Base-by-base conservation (phyloP, 35 echinoderm and acorn worm species). In the Heliocidaris erythrogramma region DNA sequence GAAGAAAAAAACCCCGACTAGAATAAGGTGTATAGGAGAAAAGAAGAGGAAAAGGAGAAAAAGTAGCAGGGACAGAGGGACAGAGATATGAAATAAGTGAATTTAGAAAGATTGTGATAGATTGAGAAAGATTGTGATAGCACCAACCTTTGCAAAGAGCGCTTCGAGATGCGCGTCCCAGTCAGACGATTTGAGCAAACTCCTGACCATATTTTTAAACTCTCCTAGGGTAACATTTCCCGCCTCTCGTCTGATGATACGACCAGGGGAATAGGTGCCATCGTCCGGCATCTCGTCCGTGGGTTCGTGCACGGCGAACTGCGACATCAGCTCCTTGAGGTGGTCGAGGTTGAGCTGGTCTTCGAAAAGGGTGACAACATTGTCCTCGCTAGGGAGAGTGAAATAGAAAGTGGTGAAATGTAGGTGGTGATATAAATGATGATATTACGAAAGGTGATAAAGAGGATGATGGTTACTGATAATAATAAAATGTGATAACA, bases 281-380 rank as follows among this genome's bases (percentile, higher is more conserved):
- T 98, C 94, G 16, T 86, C 61, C 16, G 96, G 96, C 96, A 97
- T 97, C 92, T 98, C 97, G 2, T 95, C 94, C 9, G 96, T 97
- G 9, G 98, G 98, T 60, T 95, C 42, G 59, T 99, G 98, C 24
- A 49, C 61, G 53, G 94, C 96, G 92, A 99, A 99, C 95, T 95
- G 94, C 49, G 52, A 52, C 98, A 99, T 99, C 88, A 99, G 90
- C 93, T 84, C 94, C 91, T 99, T 96, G 27, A 99, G 94, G 93
- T 99, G 98, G 86, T 97, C 95, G 0, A 99, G 97, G n/a, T 99
- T 97, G 35, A 99, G 97, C n/a, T 96, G 95, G 60, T 99, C 98
- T 71, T 99, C 98, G 92, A 99, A 99, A 16, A 92, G 49, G 48
- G 49, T 90, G 21, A 89, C 85, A 31, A 85, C 49, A 12, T 48